Conservation (phyloP, 1,140 invertebrate genomes). For the Heliconius melpomene region DNA sequence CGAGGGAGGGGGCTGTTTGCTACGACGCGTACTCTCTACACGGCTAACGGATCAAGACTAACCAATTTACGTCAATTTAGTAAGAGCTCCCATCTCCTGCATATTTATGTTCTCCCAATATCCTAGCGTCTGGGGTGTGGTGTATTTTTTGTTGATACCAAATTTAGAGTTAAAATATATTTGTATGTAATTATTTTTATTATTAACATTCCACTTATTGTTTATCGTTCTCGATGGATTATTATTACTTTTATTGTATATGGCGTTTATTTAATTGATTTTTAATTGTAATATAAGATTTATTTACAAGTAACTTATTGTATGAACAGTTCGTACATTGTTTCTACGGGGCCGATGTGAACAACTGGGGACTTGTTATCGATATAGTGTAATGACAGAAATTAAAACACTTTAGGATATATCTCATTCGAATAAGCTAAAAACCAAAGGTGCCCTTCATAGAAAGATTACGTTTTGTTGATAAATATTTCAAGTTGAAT, state of each 20-base stretch:
- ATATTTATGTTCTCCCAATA: conserved; percentile 47
- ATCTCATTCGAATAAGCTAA: conserved; percentile 81
- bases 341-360: conserved; percentile 74
- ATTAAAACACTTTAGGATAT: conserved; percentile 78
- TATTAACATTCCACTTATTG: conserved; percentile 78
- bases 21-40: conserved; percentile 46
- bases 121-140: conserved; percentile 60
- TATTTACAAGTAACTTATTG: conserved; percentile 79
- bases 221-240: conserved; percentile 69
- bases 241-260: conserved; percentile 64
- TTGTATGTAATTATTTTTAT: conserved; percentile 45
- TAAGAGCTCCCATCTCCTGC: conserved; percentile 61
- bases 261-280: conserved; percentile 69
- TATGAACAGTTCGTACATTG: conserved; percentile 63
- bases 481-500: conserved; percentile 80
- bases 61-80: conserved; percentile 39
- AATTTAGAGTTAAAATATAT: conserved; percentile 63
- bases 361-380: conserved; percentile 75
- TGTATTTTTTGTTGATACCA: conserved; percentile 73
- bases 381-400: conserved; percentile 75
- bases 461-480: conserved; percentile 81
- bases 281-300: conserved; percentile 77
- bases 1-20: conserved; percentile 52
- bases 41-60: conserved; percentile 60
- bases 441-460: conserved; percentile 83